These are phyloP conservation scores for Gerris lacustris DNA, from an alignment of 2,888 invertebrate genomes.

Conservation along the genomic window DNA sequence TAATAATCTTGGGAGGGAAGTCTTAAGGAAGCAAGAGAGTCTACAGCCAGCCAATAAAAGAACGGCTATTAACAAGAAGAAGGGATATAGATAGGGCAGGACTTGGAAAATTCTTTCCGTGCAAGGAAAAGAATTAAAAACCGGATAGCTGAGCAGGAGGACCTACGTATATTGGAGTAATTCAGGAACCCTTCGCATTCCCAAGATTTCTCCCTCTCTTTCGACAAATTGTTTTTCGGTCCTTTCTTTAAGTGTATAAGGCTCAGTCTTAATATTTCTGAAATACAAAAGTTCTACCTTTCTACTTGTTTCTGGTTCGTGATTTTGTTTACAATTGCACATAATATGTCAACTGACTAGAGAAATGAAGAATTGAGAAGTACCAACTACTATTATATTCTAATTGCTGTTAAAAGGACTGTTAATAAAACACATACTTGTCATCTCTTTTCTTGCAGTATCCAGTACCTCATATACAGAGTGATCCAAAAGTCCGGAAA, in stretches of 20 bases:
- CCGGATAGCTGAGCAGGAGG: neutral
- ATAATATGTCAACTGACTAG: too few species aligned
- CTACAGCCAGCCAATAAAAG: neutral
- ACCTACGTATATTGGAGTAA: neutral
- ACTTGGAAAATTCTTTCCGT: neutral
- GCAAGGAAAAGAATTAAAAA: neutral
- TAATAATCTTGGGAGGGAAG: neutral
- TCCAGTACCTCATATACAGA: too few species aligned
- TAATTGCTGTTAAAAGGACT: too few species aligned
- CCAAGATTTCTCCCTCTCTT: neutral
- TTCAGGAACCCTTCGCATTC: neutral
- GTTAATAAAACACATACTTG: too few species aligned
- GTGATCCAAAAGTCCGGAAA: too few species aligned
- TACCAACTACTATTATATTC: too few species aligned
- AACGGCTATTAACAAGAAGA: neutral
- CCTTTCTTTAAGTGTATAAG: neutral
- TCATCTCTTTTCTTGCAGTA: too few species aligned
- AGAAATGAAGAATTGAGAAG: too few species aligned
- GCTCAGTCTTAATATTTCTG: too few species aligned
- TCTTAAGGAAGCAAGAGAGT: neutral
- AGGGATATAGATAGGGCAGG: neutral
- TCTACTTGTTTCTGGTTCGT: too few species aligned
- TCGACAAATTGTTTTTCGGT: neutral
- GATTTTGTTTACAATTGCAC: too few species aligned
- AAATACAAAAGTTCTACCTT: too few species aligned